phyloP scores from a whole-genome alignment of 2,113 vertebrate species.

The Heteronetta atricapilla region DNA sequence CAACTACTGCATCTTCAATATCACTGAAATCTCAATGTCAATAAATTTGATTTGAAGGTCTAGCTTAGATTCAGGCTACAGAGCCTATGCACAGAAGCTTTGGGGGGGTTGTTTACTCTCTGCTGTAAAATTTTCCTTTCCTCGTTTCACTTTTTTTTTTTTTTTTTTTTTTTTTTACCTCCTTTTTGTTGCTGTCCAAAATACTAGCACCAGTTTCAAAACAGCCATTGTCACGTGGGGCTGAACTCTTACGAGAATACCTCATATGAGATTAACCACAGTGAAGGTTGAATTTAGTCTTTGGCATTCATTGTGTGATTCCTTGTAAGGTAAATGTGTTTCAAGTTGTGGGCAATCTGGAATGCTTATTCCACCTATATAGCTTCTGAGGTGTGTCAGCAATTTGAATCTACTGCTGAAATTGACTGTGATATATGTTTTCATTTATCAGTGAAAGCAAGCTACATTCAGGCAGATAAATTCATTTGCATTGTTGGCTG shows the following conservation, averaged over 20 bases:
- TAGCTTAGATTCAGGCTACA: background rate
- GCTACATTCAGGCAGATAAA: background rate
- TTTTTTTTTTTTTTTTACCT: background rate
- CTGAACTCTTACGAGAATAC: background rate
- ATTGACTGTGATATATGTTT: background rate
- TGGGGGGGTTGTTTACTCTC: background rate
- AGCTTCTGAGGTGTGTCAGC: background rate
- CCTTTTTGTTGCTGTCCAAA: background rate
- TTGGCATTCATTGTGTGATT: background rate
- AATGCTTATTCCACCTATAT: background rate
- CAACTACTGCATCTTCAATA: background rate
- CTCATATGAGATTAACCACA: background rate
- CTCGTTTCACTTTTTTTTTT: background rate
- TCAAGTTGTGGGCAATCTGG: background rate
- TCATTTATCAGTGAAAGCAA: background rate
- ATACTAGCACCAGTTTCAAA: background rate
- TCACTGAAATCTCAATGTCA: background rate
- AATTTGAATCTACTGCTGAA: background rate
- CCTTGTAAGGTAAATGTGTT: background rate
- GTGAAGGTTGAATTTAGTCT: background rate
- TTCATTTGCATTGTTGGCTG: background rate
- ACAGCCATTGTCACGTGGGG: accelerated
- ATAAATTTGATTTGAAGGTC: background rate
- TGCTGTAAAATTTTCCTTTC: background rate
- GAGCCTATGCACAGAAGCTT: background rate